Evolutionary conservation across 2,113 vertebrate genomes (phyloP), one percentile per base, ranked within the genome.

Genomic region (Danionella cerebrum): DNA sequence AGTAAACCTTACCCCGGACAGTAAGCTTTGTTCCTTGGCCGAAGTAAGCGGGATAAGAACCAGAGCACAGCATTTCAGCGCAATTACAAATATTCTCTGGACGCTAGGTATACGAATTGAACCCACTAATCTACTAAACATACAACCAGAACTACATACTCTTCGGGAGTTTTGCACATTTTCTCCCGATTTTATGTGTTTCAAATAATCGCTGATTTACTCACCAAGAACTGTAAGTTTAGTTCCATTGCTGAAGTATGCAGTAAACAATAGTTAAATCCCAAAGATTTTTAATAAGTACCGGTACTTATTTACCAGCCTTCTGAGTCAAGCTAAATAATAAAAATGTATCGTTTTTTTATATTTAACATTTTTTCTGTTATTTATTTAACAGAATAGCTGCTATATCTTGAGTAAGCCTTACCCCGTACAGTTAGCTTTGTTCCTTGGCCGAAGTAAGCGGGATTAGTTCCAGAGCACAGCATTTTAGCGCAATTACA

Each of bases 181-280:
- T n/a, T n/a, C n/a, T n/a, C n/a, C n/a, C n/a, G n/a, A 4, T 38
- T 21, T n/a, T 2, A 13, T 9, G n/a, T 3, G 4, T 0, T 21
- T 18, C 1, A 1, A 25, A 6, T 7, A n/a, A n/a, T n/a, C n/a
- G n/a, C n/a, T n/a, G n/a, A 36, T 59, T 62, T 60, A 67, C 76
- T 78, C 76, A 80, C 78, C 76, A 55, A 80, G 58, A 70, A 80
- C 76, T 35, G 68, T 80, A 9, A 80, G 68, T 72, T 78, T 80
- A 13, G 76, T 80, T 19, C 78, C 78, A 12, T 18, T 14, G 69
- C 78, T 76, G 31, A 80, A 80, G 13, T 55, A 27, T 16, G 76
- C 76, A n/a, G n/a, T n/a, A n/a, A n/a, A n/a, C n/a, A n/a, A n/a
- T n/a, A n/a, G n/a, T n/a, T n/a, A n/a, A n/a, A n/a, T n/a, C n/a